Base-by-base conservation (phyloP, 2,113 vertebrate species). In the Syngnathus floridae region DNA sequence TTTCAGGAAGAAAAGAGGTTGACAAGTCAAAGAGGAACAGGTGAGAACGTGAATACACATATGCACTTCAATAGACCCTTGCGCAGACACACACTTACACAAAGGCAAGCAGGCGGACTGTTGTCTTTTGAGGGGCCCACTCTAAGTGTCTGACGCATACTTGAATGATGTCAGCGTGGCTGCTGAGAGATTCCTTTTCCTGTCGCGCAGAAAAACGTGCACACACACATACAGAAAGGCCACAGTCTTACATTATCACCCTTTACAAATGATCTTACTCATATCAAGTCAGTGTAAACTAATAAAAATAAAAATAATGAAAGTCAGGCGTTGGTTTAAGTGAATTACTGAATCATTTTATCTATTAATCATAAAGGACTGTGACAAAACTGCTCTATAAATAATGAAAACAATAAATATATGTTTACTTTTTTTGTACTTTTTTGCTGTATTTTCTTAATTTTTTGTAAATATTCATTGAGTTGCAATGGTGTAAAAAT, bases 101-200 rank as follows among this genome's bases (percentile, higher is more conserved):
- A 1, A 51, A 19, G 7, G 17, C 49, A 51, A 51, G 72, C 74
- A 78, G 76, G 71, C 75, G 63, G 55, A 64, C 72, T 71, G 64
- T 21, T 70, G 74, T 69, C 78, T 86, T 85, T 85, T 71, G 77
- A 77, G 74, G 1, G 57, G 73, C 73, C 71, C 31, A 36, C 54
- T 69, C 79, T 79, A 65, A 82, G 74, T 84, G 81, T 82, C 78
- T 80, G 66, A 64, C 80, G 76, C 78, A 73, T 82, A 82, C 75
- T 81, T 84, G 85, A 84, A 78, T 90, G 82, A 90, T 84, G 87
- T 87, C 83, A 89, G 81, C 71, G 17, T 62, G 69, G 80, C 78
- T 49, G 70, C 89, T 83, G 88, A 91, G 91, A 87, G 88, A 87
- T 80, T 90, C 84, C 82, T 80, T 83, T 84, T 59, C 74, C 79